Evolutionary conservation across 1,140 invertebrate species (phyloP).

Genomic region (Gryllus bimaculatus): DNA sequence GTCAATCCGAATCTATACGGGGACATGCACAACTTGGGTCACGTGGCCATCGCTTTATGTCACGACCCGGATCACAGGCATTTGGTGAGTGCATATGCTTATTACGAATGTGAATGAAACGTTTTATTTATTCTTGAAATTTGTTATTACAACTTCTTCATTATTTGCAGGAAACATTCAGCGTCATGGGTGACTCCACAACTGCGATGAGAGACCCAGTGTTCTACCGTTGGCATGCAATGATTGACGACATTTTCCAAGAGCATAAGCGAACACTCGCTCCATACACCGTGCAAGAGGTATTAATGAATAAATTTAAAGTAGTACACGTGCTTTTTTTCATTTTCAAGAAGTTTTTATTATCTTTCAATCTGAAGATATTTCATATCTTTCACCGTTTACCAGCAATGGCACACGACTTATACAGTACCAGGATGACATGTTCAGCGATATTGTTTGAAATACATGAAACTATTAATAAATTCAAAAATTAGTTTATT

Average conservation of each 20-base stretch:
- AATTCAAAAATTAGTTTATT: too few species aligned
- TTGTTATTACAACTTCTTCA: not conserved
- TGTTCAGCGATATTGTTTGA: too few species aligned
- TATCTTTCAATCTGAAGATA: too few species aligned
- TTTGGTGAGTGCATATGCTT: slow-evolving; percentile 16
- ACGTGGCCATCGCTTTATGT: slow-evolving; percentile 42
- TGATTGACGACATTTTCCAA: slow-evolving; percentile 36
- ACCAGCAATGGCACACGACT: too few species aligned
- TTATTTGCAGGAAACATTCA: slow-evolving; percentile 45
- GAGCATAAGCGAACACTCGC: slow-evolving; percentile 33
- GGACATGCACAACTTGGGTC: slow-evolving; percentile 48
- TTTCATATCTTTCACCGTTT: too few species aligned
- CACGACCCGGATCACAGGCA: slow-evolving; percentile 44
- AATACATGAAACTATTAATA: too few species aligned
- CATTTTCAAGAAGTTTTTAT: too few species aligned
- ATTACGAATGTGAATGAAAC: not conserved
- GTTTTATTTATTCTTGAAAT: too few species aligned
- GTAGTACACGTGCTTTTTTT: too few species aligned
- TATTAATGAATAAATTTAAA: slow-evolving; percentile 20
- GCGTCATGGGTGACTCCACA: slow-evolving; percentile 59
- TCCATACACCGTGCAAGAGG: slow-evolving; percentile 34
- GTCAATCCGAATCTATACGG: slow-evolving; percentile 42
- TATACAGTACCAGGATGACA: too few species aligned
- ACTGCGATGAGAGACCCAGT: slow-evolving; percentile 56
- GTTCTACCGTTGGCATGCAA: slow-evolving; percentile 36